A percentile compares a stretch with the other conserved stretches of the same genome.
Evolutionary conservation across 2,888 invertebrate genomes (phyloP).

Genomic region (Acleris sparsana): DNA sequence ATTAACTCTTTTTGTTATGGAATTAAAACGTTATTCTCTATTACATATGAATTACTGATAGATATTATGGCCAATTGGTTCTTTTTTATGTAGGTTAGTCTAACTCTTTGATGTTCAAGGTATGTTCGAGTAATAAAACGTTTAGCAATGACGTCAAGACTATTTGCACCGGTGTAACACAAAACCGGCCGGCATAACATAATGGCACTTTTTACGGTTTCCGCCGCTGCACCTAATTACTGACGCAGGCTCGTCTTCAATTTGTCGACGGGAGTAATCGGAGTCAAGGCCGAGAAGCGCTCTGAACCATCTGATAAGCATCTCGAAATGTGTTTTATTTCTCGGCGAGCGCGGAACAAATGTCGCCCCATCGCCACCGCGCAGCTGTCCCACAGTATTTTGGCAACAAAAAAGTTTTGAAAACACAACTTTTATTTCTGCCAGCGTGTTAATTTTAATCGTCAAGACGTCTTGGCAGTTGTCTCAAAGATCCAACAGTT

Average conservation of each 20-base stretch:
- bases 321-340: constrained; percentile 41
- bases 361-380: constrained; percentile 37
- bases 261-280: constrained; percentile 38
- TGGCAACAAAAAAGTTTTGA: constrained; percentile 73
- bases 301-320: constrained; percentile 41
- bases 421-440: constrained; percentile 72
- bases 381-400: constrained; percentile 75
- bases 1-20: too few relatives aligned
- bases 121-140: too few relatives aligned
- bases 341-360: constrained; percentile 40
- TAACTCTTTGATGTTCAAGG: too few relatives aligned
- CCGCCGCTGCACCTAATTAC: constrained; percentile 39
- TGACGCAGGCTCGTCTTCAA: constrained; percentile 36
- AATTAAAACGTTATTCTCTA: neutral
- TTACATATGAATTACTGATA: too few relatives aligned
- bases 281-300: constrained; percentile 37
- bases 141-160: too few relatives aligned
- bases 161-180: constrained; percentile 22
- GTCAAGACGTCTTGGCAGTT: constrained; percentile 77
- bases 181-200: constrained; percentile 23
- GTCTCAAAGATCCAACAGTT: constrained; percentile 71
- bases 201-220: constrained; percentile 38
- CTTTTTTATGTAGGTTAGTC: too few relatives aligned
- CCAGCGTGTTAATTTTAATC: constrained; percentile 75
- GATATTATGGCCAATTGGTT: too few relatives aligned